phyloP scores from a whole-genome alignment of 2,888 invertebrate genomes.

The Xylota segnis region DNA sequence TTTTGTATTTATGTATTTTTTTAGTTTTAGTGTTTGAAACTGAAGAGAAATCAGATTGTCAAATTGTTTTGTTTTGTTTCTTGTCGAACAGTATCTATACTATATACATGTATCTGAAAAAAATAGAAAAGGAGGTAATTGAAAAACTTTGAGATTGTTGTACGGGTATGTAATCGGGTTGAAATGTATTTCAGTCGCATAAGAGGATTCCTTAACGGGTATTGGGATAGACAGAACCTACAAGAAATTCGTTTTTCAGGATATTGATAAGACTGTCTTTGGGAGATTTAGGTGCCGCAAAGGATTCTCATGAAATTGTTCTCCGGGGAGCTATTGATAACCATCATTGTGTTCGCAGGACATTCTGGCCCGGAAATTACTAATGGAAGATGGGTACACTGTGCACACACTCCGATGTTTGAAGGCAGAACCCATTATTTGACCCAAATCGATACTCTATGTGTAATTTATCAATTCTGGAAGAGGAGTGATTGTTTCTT shows the following conservation, averaged over 20 bases:
- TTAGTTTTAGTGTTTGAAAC: constrained; percentile 54
- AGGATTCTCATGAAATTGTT: constrained; percentile 33
- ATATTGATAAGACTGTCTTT: constrained; percentile 24
- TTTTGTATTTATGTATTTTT: constrained; percentile 55
- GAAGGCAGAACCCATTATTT: not conserved
- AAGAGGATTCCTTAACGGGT: constrained; percentile 36
- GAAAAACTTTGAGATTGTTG: constrained; percentile 75
- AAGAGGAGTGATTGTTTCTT: not conserved
- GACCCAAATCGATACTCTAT: not conserved
- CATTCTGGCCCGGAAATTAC: constrained; percentile 11
- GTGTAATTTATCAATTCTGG: not conserved
- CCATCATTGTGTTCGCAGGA: constrained; percentile 27
- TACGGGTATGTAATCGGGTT: constrained; percentile 52
- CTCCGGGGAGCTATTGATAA: constrained; percentile 48
- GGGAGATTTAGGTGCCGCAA: constrained; percentile 18
- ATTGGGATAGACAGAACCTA: constrained; percentile 18
- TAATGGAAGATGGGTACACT: constrained; percentile 21
- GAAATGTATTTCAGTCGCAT: constrained; percentile 48
- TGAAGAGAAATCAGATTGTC: constrained; percentile 72
- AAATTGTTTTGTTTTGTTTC: constrained; percentile 66
- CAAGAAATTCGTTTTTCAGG: not conserved
- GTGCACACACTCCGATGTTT: constrained; percentile 1
- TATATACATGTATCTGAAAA: constrained; percentile 44
- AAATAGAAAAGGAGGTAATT: constrained; percentile 68
- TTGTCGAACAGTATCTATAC: constrained; percentile 52